These are phyloP conservation scores for Erpornis zantholeuca DNA, from an alignment of 2,113 vertebrate genomes.

Conservation along the genomic window DNA sequence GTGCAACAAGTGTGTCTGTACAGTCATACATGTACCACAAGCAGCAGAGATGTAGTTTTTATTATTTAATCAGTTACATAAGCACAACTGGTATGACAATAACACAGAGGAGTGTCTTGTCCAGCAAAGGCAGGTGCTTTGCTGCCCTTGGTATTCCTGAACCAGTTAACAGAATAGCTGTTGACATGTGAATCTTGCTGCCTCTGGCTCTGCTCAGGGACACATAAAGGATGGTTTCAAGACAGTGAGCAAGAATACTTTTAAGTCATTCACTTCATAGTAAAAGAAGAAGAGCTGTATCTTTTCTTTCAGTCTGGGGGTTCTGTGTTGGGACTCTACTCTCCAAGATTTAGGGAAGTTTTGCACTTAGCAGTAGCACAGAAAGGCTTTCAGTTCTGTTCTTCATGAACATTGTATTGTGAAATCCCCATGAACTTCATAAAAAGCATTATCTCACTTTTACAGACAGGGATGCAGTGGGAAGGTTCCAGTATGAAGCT, in stretches of 20 bases:
- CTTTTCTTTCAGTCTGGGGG: background rate
- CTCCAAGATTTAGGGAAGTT: background rate
- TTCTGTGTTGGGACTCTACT: background rate
- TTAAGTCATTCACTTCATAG: background rate
- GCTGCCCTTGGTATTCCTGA: background rate
- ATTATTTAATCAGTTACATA: background rate
- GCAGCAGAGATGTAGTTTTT: background rate
- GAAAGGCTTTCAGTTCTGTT: background rate
- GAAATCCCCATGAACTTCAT: background rate
- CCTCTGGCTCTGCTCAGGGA: background rate
- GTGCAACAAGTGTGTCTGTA: fast-evolving
- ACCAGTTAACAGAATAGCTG: background rate
- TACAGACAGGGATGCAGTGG: background rate
- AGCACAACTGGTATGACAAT: background rate
- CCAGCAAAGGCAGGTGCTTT: background rate
- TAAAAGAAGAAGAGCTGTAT: background rate
- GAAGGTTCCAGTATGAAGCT: background rate
- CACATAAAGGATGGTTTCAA: background rate
- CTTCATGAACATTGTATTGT: background rate
- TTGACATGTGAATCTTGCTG: background rate
- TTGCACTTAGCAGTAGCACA: background rate
- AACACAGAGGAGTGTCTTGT: background rate
- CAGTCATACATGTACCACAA: background rate
- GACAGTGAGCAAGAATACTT: background rate
- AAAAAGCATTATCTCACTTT: background rate